These are phyloP conservation scores for Maniola hyperantus DNA, from an alignment of 2,888 invertebrate genomes.

Conservation along the genomic window DNA sequence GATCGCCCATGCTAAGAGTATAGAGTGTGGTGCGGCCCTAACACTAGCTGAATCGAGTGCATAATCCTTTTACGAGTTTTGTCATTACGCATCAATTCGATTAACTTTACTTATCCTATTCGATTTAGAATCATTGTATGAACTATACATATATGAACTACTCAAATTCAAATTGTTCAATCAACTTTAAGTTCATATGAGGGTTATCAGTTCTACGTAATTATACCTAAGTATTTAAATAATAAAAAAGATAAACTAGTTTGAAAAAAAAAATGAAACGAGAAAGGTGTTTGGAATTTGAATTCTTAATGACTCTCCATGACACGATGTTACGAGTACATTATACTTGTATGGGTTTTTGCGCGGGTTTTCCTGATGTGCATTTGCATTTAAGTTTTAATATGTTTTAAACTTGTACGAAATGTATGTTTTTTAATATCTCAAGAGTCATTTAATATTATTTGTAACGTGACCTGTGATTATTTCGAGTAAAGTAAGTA, in stretches of 20 bases:
- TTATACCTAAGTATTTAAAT: no score
- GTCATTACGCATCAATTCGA: background rate
- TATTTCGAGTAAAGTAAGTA: no score
- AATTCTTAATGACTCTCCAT: background rate
- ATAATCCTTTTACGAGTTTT: background rate
- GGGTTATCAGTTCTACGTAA: no score
- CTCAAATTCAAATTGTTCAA: no score
- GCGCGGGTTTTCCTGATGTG: constrained; percentile 8
- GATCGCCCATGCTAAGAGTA: no score
- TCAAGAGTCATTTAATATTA: background rate
- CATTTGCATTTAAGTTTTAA: background rate
- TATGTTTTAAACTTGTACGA: background rate
- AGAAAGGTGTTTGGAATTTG: constrained; percentile 1
- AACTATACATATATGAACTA: no score
- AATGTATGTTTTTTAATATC: background rate
- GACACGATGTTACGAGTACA: background rate
- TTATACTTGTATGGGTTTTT: background rate
- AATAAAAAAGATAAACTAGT: no score
- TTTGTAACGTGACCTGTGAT: background rate
- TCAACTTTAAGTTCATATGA: no score
- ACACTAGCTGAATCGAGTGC: background rate
- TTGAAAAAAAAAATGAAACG: background rate
- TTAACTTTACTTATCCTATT: background rate
- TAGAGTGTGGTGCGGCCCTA: background rate
- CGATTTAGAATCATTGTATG: no score